A percentile compares a stretch with the other conserved stretches of the same genome.
Evolutionary conservation across 2,888 invertebrate species (phyloP).

Genomic region (Antheraea yamamai): DNA sequence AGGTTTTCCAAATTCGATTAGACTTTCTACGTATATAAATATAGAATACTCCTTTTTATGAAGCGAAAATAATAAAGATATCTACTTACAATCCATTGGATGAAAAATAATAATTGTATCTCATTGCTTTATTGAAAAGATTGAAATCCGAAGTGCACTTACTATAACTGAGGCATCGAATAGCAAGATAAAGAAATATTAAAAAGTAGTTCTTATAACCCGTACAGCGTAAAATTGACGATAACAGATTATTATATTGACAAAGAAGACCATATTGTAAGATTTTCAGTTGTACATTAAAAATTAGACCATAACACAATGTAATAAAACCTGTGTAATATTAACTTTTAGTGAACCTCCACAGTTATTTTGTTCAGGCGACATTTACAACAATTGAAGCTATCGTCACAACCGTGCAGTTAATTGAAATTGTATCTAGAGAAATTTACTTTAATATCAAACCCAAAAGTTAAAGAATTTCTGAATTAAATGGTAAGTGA

Average conservation of each 20-base stretch:
- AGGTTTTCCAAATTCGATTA: background rate
- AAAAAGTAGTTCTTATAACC: background rate
- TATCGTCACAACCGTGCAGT: slow-evolving; percentile 23
- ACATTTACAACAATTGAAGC: slow-evolving; percentile 2
- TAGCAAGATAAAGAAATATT: no score
- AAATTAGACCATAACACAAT: background rate
- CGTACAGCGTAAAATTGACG: background rate
- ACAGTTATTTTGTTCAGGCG: background rate
- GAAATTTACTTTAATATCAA: slow-evolving; percentile 59
- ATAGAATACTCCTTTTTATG: background rate
- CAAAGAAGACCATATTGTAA: background rate
- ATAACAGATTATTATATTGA: background rate
- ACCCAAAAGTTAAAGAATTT: slow-evolving; percentile 60
- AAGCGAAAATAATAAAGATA: background rate
- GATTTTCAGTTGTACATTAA: background rate
- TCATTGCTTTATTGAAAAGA: no score
- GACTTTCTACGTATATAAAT: background rate
- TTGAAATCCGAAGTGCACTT: no score
- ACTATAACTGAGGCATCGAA: no score
- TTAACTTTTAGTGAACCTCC: background rate
- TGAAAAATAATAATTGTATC: background rate
- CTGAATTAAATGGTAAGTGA: slow-evolving; percentile 74
- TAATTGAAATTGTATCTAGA: slow-evolving; percentile 45
- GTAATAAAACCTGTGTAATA: background rate
- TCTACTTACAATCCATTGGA: background rate